Evolutionary conservation across 2,113 vertebrate species (phyloP).

Genomic region (Neogale vison): DNA sequence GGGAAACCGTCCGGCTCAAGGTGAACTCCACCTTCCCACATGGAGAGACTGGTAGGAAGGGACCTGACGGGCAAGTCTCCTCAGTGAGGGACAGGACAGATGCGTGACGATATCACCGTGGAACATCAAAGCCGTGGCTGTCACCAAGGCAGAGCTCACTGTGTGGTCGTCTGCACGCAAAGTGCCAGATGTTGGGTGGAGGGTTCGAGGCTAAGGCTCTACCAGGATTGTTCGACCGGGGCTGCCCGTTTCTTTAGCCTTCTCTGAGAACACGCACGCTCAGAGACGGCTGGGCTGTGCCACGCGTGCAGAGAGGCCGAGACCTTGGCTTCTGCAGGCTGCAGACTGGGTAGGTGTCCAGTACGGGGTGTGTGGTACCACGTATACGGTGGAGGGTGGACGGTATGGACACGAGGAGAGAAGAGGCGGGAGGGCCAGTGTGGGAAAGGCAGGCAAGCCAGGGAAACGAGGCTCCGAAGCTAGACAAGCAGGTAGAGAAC

Average conservation of each 20-base stretch:
- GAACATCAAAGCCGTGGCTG: neutral
- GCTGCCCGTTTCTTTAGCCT: neutral
- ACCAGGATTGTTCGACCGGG: rapidly evolving
- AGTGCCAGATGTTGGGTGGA: neutral
- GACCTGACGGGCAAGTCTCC: neutral
- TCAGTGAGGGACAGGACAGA: neutral
- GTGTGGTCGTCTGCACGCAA: neutral
- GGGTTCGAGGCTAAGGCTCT: neutral
- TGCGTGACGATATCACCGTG: neutral
- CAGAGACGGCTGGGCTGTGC: neutral
- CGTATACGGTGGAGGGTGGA: neutral
- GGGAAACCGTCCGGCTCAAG: rapidly evolving
- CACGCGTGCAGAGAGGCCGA: neutral
- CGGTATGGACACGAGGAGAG: too few relatives aligned
- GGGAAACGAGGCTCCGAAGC: neutral
- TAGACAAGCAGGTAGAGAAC: rapidly evolving
- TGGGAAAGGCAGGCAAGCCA: neutral
- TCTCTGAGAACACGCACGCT: neutral
- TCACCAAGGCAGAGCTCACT: neutral
- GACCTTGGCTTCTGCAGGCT: neutral
- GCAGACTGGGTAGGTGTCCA: neutral
- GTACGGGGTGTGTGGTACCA: rapidly evolving
- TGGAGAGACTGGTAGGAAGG: neutral
- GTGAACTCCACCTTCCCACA: neutral
- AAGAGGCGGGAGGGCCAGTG: neutral